Percentiles rank a stretch among this genome's conserved stretches.
phyloP scores from a whole-genome alignment of 2,113 vertebrate species.

The Oriolus oriolus region DNA sequence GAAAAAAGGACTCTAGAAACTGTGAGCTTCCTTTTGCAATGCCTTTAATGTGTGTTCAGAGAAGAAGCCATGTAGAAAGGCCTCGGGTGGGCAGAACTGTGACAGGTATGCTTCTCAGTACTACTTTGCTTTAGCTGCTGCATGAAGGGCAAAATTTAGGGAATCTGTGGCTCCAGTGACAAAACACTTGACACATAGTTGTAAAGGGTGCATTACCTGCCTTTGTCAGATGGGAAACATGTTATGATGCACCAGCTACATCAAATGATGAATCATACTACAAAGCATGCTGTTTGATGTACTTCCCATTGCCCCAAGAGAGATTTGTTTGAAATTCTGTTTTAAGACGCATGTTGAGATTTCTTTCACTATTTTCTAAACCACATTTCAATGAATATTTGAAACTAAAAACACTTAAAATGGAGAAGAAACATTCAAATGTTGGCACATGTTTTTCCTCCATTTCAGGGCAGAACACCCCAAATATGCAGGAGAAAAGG shows the following conservation, averaged over 20 bases:
- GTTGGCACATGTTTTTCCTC: neutral
- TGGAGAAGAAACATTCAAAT: neutral
- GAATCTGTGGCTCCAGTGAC: neutral
- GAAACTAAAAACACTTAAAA: neutral
- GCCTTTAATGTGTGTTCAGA: neutral
- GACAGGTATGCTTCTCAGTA: neutral
- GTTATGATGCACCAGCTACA: neutral
- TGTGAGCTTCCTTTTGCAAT: neutral
- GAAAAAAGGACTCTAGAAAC: neutral
- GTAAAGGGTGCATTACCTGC: neutral
- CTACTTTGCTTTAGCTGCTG: neutral
- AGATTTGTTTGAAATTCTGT: neutral
- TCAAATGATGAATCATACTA: neutral
- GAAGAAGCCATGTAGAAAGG: neutral
- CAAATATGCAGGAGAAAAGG: neutral
- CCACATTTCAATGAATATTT: neutral
- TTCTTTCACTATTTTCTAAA: neutral
- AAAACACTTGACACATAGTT: neutral
- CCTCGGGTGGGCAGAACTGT: neutral
- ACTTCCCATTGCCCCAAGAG: neutral
- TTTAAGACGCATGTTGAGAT: neutral
- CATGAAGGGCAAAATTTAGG: neutral
- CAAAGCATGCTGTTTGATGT: neutral
- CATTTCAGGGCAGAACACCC: neutral
- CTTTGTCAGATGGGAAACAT: neutral